Conservation (phyloP, 2,113 vertebrate species). For the Myxocyprinus asiaticus region DNA sequence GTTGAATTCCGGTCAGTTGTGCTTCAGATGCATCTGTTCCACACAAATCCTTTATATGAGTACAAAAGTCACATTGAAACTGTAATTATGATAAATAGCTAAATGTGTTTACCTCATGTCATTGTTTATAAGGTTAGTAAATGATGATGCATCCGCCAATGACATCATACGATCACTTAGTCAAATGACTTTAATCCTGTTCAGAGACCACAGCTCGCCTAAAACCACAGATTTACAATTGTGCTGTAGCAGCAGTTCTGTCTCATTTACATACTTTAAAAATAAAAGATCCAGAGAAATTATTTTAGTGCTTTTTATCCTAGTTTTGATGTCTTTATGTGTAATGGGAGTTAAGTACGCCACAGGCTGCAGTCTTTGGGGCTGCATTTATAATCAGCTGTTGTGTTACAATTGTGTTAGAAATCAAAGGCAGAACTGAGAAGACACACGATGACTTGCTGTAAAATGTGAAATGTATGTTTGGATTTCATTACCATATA, state of each 20-base stretch:
- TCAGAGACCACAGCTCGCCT: background rate
- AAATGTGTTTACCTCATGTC: background rate
- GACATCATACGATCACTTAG: conserved; percentile 19
- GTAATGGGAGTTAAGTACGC: background rate
- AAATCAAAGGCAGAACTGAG: conserved; percentile 3
- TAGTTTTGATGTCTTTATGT: conserved; percentile 1
- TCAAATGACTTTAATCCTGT: conserved; percentile 43
- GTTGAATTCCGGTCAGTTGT: too few species aligned
- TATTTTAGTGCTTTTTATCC: background rate
- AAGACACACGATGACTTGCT: background rate
- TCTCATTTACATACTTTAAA: conserved; percentile 7
- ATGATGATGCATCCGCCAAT: background rate
- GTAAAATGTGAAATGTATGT: background rate
- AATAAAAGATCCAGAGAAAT: background rate
- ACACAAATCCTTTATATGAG: too few species aligned
- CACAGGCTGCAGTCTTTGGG: background rate
- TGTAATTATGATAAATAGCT: background rate
- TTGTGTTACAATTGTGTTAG: background rate
- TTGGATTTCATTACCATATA: too few species aligned
- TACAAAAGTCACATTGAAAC: background rate
- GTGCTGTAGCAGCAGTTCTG: conserved; percentile 9
- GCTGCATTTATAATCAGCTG: too few species aligned
- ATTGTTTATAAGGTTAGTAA: background rate
- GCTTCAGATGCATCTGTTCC: too few species aligned
- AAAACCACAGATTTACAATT: background rate